A percentile compares a stretch with the other conserved stretches of the same genome.
Conservation (phyloP, 23 tunicate genomes). For the Diplosoma virens region DNA sequence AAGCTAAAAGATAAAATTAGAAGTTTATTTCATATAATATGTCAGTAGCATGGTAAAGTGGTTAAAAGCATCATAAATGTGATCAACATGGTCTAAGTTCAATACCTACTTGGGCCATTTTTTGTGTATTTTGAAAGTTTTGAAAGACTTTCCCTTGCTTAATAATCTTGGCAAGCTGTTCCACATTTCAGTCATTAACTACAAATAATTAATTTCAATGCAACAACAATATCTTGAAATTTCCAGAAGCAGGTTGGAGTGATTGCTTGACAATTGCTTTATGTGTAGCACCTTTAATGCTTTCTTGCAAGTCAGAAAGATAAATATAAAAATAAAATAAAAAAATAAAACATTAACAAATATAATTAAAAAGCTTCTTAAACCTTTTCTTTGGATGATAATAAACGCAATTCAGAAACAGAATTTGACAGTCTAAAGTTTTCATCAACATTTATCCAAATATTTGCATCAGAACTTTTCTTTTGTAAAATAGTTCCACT, state of each 20-base stretch:
- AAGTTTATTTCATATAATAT: not conserved
- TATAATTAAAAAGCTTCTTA: not conserved
- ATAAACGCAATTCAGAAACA: not conserved
- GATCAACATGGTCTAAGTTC: too few species aligned
- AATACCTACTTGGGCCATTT: too few species aligned
- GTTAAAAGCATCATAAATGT: too few species aligned
- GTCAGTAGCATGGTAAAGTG: not conserved
- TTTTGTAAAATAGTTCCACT: not conserved
- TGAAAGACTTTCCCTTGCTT: too few species aligned
- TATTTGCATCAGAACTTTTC: not conserved
- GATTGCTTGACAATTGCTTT: too few species aligned
- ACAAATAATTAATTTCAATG: too few species aligned
- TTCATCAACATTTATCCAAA: slow-evolving; percentile 10
- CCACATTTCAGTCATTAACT: too few species aligned
- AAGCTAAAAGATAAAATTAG: not conserved
- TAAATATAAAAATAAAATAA: not conserved
- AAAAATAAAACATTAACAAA: not conserved
- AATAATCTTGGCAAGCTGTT: too few species aligned
- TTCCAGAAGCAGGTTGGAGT: too few species aligned
- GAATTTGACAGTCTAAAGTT: not conserved
- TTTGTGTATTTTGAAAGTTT: too few species aligned
- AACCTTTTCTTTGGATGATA: not conserved
- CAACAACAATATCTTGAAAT: too few species aligned
- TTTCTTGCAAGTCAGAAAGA: not conserved
- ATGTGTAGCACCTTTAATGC: too few species aligned